These are phyloP conservation scores for Barypeithes pellucidus DNA, from an alignment of 2,888 invertebrate species.

Conservation along the genomic window DNA sequence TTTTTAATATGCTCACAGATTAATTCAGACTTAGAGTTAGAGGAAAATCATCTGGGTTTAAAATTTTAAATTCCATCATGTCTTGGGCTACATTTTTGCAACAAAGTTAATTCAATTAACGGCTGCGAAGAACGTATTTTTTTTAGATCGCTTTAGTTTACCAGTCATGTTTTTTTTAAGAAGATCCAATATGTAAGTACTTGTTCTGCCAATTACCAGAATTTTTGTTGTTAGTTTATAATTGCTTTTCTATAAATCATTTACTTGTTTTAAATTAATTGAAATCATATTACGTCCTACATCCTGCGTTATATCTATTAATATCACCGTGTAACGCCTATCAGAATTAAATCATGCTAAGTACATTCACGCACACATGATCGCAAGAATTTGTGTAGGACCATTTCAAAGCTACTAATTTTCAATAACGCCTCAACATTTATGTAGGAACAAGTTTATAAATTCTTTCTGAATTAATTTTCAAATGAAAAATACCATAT, in stretches of 20 bases:
- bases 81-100: no score
- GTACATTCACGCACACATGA: conserved; percentile 25
- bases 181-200: not conserved
- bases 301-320: conserved; percentile 37
- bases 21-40: no score
- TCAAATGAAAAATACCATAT: no score
- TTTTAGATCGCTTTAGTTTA: no score
- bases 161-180: not conserved
- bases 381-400: conserved; percentile 49
- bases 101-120: no score
- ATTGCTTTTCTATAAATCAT: conserved; percentile 42
- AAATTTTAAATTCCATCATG: no score
- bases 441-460: no score
- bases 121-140: no score
- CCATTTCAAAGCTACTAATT: conserved; percentile 37
- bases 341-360: conserved; percentile 30
- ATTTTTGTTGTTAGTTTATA: conserved; percentile 13
- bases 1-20: no score
- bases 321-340: conserved; percentile 40
- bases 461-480: not conserved
- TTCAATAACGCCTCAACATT: conserved; percentile 33
- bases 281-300: conserved; percentile 40
- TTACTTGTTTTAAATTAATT: conserved; percentile 32
- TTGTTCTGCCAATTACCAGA: not conserved
- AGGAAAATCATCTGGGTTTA: no score